Base-by-base conservation (phyloP, 2,888 invertebrate genomes). In the Notodonta ziczac region DNA sequence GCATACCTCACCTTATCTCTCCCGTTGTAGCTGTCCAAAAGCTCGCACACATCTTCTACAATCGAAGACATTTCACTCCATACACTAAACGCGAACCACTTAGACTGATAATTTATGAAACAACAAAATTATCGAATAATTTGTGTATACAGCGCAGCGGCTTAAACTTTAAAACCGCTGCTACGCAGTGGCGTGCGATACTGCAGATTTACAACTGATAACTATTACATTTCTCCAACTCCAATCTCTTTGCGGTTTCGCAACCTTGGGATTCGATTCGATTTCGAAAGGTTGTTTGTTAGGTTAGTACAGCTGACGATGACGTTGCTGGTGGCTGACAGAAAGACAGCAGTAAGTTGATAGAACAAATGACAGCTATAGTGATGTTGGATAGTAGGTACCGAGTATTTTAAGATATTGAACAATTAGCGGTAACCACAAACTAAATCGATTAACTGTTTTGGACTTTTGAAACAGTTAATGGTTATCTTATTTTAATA, bases 21-120 rank as follows among this genome's bases (percentile, higher is more conserved):
- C n/a, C 98, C 98, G 82, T 95, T 96, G 83, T 98, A 97, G 56
- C 96, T 96, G 69, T 97, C 96, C 73, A 98, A 93, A 80, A 97
- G 94, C 79, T 95, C 95, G 85, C 96, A 96, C 82, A 96, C 94
- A 92, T 95, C 95, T 81, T 94, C 93, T 58, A 86, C 72, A 63
- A 89, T 59, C 32, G 90, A 84, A 75, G 89, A 86, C 93, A 93
- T 93, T 68, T 71, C 80, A 61, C 40, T 58, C 48, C 46, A 67
- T 69, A 57, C 59, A 72, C 62, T 35, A 16, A 50, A 24, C 35
- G 40, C 52, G 32, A 14, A 35, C 4, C 24, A 39, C 54, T 40
- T 14, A 8, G n/a, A 14, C 6, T 24, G 14, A 40, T 56, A 57
- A 24, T 12, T 16, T 40, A 16, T 55, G 7, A 40, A 35, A 44